Base-by-base conservation (phyloP, 1,140 invertebrate genomes). In the Drosophila virilis region DNA sequence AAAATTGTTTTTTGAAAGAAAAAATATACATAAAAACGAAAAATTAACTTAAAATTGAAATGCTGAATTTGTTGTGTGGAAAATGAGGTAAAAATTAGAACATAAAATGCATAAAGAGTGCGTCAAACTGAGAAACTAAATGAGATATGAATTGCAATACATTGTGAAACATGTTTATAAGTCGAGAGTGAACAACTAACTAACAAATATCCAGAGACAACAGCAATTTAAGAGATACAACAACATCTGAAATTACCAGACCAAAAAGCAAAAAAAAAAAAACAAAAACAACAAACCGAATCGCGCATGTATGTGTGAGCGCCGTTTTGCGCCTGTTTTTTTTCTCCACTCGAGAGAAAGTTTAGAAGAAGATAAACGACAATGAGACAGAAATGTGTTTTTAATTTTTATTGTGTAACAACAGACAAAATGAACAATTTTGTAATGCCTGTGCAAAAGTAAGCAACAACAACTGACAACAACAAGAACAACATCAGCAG, bases 141-240 rank as follows among this genome's bases (percentile, higher is more conserved):
- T 70, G 62, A 78, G 69, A 89, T 80, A 76, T 85, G 52, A 78
- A 81, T 88, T 90, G 76, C 89, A 90, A 85, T 88, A 78, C 91
- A 92, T 92, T 92, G 91, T 91, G 91, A 92, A 92, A 91, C 91
- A 92, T 92, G 91, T 91, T 83, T 83, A 79, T 86, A 88, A 88
- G 82, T 86, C 83, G 70, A 84, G 76, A 83, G 77, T 75, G 75
- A 75, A 91, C 57, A 83, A 88, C 80, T 84, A 80, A 79, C 86
- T 40, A 80, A 66, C 48, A 61, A 67, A 42, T 45, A 74, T 15
- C 37, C 10, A 72, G 52, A 67, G 48, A 52, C 13, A 76, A 22
- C 61, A 72, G 65, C 57, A 62, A 45, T 50, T 69, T 74, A 68
- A 54, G 42, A 61, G 73, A 57, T 50, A 55, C 28, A 55, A 50